These are phyloP conservation scores for Podarcis lilfordi DNA, from an alignment of 2,797 vertebrate species.

Conservation along the genomic window DNA sequence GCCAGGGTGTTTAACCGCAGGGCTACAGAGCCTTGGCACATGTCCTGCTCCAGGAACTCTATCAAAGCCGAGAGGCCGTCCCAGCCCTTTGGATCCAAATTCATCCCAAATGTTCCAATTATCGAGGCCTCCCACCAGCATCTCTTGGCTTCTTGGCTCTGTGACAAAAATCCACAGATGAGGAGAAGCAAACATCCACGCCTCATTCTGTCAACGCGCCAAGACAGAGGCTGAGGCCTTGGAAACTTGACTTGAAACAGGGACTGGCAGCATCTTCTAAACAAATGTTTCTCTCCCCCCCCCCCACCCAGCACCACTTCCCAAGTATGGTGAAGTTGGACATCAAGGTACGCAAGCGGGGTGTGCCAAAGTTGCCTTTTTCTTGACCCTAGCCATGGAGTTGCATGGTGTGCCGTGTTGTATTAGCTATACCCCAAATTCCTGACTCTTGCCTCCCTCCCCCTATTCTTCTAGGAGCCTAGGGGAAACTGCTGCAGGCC, in stretches of 20 bases:
- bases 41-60: slow-evolving; percentile 34
- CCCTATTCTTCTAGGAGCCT: too few relatives aligned
- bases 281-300: too few relatives aligned
- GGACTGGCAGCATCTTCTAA: background rate
- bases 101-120: slow-evolving; percentile 42
- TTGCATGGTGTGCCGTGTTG: too few relatives aligned
- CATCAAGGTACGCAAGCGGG: background rate
- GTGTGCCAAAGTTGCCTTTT: background rate
- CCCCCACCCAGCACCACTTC: background rate
- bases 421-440: too few relatives aligned
- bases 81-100: slow-evolving; percentile 33
- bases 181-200: slow-evolving; percentile 9
- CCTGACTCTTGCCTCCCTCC: too few relatives aligned
- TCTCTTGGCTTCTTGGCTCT: background rate
- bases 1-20: slow-evolving; percentile 6
- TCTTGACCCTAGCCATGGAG: background rate
- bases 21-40: slow-evolving; percentile 19
- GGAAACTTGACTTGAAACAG: background rate
- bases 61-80: slow-evolving; percentile 24
- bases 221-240: background rate
- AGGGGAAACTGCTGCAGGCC: too few relatives aligned
- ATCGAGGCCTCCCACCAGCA: slow-evolving; percentile 15
- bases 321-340: background rate
- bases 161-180: slow-evolving; percentile 17
- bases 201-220: background rate